phyloP scores from a whole-genome alignment of 2,888 invertebrate species.

The Eristalinus sepulchralis region DNA sequence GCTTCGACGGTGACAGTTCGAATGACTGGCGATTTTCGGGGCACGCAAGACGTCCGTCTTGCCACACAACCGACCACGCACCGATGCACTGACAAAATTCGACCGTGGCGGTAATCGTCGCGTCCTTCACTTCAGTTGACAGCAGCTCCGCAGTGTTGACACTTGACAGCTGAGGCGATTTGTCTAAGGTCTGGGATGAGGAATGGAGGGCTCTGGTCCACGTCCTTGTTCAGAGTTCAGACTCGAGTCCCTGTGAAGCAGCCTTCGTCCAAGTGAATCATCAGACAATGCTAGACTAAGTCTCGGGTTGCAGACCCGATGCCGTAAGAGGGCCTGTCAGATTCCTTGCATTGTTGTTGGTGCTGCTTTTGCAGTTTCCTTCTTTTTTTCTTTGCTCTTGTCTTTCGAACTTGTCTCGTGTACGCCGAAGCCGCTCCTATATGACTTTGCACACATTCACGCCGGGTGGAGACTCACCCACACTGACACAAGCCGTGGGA shows the following conservation, averaged over 20 bases:
- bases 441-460: conserved; percentile 44
- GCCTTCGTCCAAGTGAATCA: conserved; percentile 67
- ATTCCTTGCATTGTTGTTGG: conserved; percentile 6
- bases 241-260: conserved; percentile 13
- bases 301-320: conserved; percentile 68
- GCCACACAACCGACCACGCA: not conserved
- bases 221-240: conserved; percentile 13
- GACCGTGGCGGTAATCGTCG: not conserved
- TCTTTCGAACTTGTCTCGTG: conserved; percentile 36
- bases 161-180: not conserved
- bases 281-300: conserved; percentile 69
- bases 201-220: not conserved
- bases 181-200: not conserved
- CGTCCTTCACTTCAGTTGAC: not conserved
- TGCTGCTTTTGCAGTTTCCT: not conserved
- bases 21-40: conserved; percentile 1
- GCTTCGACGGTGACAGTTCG: not conserved
- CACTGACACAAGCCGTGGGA: conserved; percentile 31
- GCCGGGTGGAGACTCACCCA: conserved; percentile 34
- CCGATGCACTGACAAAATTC: not conserved
- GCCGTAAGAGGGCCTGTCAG: conserved; percentile 66
- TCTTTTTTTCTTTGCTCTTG: conserved; percentile 25
- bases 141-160: not conserved
- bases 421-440: conserved; percentile 71
- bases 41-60: not conserved